Percentiles rank a stretch among this genome's conserved stretches.
Conservation (phyloP, 2,888 invertebrate species). For the Scaptomyza caliginosa region DNA sequence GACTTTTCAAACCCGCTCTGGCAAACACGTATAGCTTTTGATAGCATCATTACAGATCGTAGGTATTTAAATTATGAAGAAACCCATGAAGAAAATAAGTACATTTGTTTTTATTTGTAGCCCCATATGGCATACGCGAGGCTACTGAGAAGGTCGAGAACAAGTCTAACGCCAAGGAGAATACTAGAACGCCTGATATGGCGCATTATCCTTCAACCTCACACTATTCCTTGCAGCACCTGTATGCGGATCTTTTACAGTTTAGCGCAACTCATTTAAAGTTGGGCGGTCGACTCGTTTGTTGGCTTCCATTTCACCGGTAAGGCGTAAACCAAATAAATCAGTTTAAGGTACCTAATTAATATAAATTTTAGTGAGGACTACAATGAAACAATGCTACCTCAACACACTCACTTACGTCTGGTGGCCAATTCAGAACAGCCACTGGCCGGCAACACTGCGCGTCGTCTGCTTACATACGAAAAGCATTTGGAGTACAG, state of each 20-base stretch:
- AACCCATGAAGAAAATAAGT: background rate
- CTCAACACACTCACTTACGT: constrained; percentile 90
- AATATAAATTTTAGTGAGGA: constrained; percentile 86
- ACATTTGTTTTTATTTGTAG: constrained; percentile 85
- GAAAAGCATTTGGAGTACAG: constrained; percentile 88
- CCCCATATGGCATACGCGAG: constrained; percentile 99
- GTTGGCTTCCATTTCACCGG: constrained; percentile 97
- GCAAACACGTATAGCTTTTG: constrained; percentile 89
- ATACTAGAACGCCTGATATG: constrained; percentile 87
- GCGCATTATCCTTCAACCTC: constrained; percentile 93
- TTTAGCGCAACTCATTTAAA: constrained; percentile 92
- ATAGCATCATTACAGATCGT: constrained; percentile 98
- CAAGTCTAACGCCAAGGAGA: constrained; percentile 84
- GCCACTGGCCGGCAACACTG: constrained; percentile 90
- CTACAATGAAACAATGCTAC: constrained; percentile 89
- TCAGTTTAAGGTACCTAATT: background rate
- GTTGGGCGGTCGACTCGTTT: constrained; percentile 92
- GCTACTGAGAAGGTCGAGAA: constrained; percentile 90
- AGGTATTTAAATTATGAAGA: constrained; percentile 82
- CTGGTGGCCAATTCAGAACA: constrained; percentile 96
- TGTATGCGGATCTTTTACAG: constrained; percentile 92
- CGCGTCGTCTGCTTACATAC: constrained; percentile 93
- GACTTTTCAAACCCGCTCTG: constrained; percentile 95
- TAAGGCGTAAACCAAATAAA: constrained; percentile 70
- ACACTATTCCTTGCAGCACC: constrained; percentile 91